Percentiles rank a stretch among this genome's conserved stretches.
phyloP scores from a whole-genome alignment of 2,797 vertebrate species.

The Anabacerthia variegaticeps region DNA sequence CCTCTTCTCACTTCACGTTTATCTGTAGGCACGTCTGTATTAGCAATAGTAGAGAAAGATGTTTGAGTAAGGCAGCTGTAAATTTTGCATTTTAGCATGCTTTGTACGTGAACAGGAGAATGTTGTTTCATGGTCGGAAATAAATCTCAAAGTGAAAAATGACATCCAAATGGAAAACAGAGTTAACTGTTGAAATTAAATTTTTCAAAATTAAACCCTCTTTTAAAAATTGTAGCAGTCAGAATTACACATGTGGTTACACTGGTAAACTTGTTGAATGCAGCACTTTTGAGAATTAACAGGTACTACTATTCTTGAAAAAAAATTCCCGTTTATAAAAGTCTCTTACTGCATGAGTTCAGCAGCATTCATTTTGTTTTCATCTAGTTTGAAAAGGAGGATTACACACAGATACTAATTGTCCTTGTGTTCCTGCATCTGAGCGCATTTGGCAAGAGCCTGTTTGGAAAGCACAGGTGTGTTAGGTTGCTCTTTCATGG shows the following conservation, averaged over 20 bases:
- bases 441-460: background rate
- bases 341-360: background rate
- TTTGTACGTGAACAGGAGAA: background rate
- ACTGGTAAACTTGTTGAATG: background rate
- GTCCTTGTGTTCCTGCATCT: background rate
- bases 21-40: background rate
- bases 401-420: background rate
- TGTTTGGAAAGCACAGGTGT: background rate
- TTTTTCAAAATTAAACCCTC: background rate
- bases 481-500: background rate
- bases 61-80: background rate
- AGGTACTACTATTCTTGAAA: background rate
- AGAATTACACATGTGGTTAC: background rate
- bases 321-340: rapidly evolving
- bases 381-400: background rate
- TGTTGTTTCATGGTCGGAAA: background rate
- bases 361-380: background rate
- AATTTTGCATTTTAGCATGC: background rate
- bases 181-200: background rate
- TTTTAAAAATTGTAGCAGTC: background rate
- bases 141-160: background rate
- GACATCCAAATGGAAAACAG: background rate
- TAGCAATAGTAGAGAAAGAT: background rate
- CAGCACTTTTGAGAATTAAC: background rate
- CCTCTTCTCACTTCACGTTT: background rate